Conservation (phyloP, 2,113 vertebrate genomes). For the Amblyopsis rosae region DNA sequence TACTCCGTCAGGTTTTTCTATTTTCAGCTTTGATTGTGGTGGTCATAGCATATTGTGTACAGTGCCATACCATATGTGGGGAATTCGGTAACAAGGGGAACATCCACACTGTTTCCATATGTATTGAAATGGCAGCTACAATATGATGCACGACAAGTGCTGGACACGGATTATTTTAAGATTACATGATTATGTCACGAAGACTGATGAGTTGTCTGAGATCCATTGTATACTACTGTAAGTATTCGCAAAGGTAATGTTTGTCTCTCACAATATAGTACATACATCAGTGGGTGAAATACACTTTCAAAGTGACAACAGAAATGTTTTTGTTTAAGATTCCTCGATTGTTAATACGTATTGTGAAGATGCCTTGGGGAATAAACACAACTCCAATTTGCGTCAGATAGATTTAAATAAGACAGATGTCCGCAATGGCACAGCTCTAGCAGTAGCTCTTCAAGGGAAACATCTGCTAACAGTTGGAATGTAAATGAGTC, state of each 20-base stretch:
- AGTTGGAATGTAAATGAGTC: background rate
- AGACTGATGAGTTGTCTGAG: constrained; percentile 1
- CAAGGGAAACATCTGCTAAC: background rate
- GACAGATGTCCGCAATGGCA: background rate
- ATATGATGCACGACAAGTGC: constrained; percentile 28
- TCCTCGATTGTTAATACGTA: background rate
- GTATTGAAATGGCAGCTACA: background rate
- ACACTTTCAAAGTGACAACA: too few species aligned
- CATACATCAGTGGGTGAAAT: too few species aligned
- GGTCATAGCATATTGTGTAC: background rate
- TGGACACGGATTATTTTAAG: constrained; percentile 18
- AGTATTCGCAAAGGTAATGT: background rate
- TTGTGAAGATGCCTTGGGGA: background rate
- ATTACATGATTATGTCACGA: background rate
- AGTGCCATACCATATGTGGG: too few species aligned
- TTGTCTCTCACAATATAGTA: background rate
- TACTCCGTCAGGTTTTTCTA: background rate
- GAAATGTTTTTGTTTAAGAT: too few species aligned
- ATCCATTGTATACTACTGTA: background rate
- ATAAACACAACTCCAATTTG: background rate
- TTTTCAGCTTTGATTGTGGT: background rate
- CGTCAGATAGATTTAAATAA: constrained; percentile 1
- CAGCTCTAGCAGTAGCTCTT: background rate
- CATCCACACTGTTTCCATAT: too few species aligned
- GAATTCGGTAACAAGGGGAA: too few species aligned